Percentiles rank a stretch among this genome's conserved stretches.
Conservation (phyloP, 2,888 invertebrate species). For the Cordilura impudica region DNA sequence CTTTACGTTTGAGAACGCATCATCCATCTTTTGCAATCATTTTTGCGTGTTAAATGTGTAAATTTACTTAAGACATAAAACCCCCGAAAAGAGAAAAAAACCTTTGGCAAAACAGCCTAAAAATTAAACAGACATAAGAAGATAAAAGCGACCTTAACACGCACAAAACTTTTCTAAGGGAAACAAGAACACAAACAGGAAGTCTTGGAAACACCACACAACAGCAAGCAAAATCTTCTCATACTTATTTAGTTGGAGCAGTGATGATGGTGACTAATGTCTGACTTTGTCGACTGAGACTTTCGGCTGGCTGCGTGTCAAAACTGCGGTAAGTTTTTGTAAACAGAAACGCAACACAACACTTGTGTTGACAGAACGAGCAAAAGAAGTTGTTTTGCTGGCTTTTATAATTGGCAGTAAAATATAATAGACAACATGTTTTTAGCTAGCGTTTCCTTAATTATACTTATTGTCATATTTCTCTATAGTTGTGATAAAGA, state of each 20-base stretch:
- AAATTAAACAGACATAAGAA: conserved; percentile 36
- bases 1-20: background rate
- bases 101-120: background rate
- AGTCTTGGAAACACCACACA: conserved; percentile 59
- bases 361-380: background rate
- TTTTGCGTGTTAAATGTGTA: conserved; percentile 8
- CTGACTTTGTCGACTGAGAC: conserved; percentile 36
- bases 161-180: conserved; percentile 56
- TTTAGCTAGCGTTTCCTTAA: conserved; percentile 2
- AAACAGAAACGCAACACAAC: conserved; percentile 32
- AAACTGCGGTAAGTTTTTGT: conserved; percentile 54
- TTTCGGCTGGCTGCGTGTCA: conserved; percentile 54
- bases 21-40: background rate
- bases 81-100: background rate
- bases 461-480: conserved; percentile 14
- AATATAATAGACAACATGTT: conserved; percentile 14
- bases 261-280: conserved; percentile 1
- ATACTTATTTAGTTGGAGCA: conserved; percentile 1
- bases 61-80: conserved; percentile 21
- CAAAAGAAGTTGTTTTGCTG: background rate
- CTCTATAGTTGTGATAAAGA: background rate
- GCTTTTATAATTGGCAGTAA: conserved; percentile 25
- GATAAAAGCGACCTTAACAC: conserved; percentile 59
- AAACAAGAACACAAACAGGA: conserved; percentile 45
- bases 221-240: conserved; percentile 33